phyloP scores from a whole-genome alignment of 2,888 invertebrate species.

The Perizoma affinitatum region DNA sequence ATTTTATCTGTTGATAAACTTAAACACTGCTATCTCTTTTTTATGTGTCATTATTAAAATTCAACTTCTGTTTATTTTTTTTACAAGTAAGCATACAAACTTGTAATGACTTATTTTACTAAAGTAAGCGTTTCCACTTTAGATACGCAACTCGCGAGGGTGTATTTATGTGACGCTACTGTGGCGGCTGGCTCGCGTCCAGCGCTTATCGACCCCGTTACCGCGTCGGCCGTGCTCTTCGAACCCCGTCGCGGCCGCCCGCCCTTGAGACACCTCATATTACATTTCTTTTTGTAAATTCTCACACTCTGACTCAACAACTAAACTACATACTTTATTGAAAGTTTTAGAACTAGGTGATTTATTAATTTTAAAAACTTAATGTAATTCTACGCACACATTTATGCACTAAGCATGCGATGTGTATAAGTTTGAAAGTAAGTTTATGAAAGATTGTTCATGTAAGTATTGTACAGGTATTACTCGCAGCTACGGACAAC shows the following conservation, averaged over 20 bases:
- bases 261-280: conserved; percentile 36
- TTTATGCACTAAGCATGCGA: background rate
- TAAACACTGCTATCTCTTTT: too few species aligned
- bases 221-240: conserved; percentile 29
- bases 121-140: conserved; percentile 51
- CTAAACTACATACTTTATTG: conserved; percentile 10
- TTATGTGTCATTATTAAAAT: too few species aligned
- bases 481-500: too few species aligned
- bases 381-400: background rate
- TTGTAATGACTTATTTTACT: background rate
- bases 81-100: too few species aligned
- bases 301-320: conserved; percentile 10
- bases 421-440: too few species aligned
- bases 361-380: background rate
- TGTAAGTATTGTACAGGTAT: too few species aligned
- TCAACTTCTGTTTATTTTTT: too few species aligned
- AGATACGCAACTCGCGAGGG: conserved; percentile 60
- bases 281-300: conserved; percentile 27
- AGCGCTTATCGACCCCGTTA: conserved; percentile 76
- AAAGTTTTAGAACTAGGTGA: conserved; percentile 1
- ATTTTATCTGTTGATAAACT: too few species aligned
- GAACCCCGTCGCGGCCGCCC: conserved; percentile 41
- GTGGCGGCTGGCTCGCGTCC: conserved; percentile 80
- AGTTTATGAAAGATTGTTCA: too few species aligned
- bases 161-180: conserved; percentile 71